A percentile compares a stretch with the other conserved stretches of the same genome.
Evolutionary conservation across 2,888 invertebrate species (phyloP).

Genomic region (Apocheima hispidaria): DNA sequence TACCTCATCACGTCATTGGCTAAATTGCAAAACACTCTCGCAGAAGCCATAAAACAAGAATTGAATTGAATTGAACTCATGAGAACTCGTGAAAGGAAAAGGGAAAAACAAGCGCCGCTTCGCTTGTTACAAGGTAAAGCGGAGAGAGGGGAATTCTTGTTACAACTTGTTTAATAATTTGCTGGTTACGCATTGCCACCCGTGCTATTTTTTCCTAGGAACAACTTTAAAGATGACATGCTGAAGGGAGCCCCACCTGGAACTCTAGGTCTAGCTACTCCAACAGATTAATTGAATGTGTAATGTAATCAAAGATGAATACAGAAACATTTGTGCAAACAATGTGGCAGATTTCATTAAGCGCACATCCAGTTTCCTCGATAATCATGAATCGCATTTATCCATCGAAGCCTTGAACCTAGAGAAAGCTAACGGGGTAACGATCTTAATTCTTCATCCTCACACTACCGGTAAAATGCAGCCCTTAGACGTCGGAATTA

Average conservation of each 20-base stretch:
- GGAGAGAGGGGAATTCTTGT: not conserved
- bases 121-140: no score
- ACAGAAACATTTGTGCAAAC: conserved; percentile 32
- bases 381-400: conserved; percentile 31
- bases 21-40: no score
- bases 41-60: no score
- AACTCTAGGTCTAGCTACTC: conserved; percentile 18
- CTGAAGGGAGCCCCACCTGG: conserved; percentile 23
- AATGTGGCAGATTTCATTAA: conserved; percentile 37
- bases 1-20: no score
- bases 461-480: conserved; percentile 67
- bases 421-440: not conserved
- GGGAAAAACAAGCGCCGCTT: no score
- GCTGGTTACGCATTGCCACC: conserved; percentile 51
- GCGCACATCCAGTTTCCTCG: conserved; percentile 3
- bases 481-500: conserved; percentile 41
- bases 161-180: conserved; percentile 1
- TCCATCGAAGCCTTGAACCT: not conserved
- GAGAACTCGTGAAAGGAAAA: no score
- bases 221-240: conserved; percentile 44
- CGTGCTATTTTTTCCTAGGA: conserved; percentile 56
- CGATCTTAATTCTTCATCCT: conserved; percentile 51
- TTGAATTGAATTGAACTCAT: no score
- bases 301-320: no score
- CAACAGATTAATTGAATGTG: no score